Evolutionary conservation across 53 echinoderm and acorn worm genomes (phyloP).

Genomic region (Paracentrotus lividus): DNA sequence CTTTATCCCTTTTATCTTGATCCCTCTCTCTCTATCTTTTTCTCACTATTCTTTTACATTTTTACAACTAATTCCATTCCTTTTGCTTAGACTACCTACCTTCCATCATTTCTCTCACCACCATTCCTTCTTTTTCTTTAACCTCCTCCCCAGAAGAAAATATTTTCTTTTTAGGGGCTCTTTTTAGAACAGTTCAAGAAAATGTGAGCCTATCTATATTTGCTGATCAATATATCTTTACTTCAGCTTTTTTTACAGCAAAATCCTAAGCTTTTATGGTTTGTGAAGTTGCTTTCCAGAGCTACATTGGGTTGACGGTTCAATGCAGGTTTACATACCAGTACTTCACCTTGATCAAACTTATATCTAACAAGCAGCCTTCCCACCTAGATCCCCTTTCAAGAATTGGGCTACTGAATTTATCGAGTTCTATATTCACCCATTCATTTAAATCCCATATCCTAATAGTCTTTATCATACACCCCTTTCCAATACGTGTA

Average conservation of each 20-base stretch:
- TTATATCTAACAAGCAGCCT: background rate
- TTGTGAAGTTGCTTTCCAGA: background rate
- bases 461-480: background rate
- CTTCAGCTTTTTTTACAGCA: too few species aligned
- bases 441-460: constrained; percentile 19
- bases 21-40: background rate
- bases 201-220: background rate
- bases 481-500: background rate
- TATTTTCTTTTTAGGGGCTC: background rate
- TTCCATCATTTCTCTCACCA: background rate
- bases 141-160: background rate
- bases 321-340: too few species aligned
- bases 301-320: too few species aligned
- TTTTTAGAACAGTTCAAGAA: background rate
- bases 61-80: background rate
- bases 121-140: background rate
- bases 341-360: too few species aligned
- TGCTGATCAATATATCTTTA: background rate
- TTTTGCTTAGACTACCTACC: background rate
- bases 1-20: background rate
- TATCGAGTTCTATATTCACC: background rate
- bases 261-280: too few species aligned
- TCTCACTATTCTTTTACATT: background rate
- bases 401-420: background rate
- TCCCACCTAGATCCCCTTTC: constrained; percentile 18